Conservation (phyloP, 2,797 vertebrate genomes). For the Peromyscus aztecus region DNA sequence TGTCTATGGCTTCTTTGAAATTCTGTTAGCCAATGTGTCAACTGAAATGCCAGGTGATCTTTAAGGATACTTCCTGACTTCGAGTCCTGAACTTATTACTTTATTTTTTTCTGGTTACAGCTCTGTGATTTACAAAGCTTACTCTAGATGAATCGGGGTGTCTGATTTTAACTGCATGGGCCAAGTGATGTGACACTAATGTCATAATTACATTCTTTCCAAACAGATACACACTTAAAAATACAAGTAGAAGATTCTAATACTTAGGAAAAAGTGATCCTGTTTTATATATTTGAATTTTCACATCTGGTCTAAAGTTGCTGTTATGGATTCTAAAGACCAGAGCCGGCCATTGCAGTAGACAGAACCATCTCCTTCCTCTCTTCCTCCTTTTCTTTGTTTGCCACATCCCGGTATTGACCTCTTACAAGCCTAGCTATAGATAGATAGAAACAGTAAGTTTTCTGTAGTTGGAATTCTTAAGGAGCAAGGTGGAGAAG, state of each 20-base stretch:
- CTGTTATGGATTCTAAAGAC: background rate
- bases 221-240: background rate
- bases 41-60: background rate
- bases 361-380: background rate
- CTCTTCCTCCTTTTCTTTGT: background rate
- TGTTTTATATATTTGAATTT: background rate
- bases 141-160: background rate
- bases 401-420: background rate
- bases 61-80: background rate
- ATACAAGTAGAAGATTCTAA: background rate
- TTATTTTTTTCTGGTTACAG: background rate
- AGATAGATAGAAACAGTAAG: background rate
- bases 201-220: background rate
- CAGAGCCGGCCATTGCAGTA: background rate
- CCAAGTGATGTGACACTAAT: background rate
- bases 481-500: background rate
- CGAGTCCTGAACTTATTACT: constrained; percentile 25
- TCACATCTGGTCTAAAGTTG: background rate
- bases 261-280: background rate
- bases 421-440: background rate
- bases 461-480: background rate
- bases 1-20: constrained; percentile 2
- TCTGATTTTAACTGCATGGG: background rate
- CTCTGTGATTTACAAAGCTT: constrained; percentile 8
- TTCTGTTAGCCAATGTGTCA: background rate